Evolutionary conservation across 2,888 invertebrate species (phyloP).

Genomic region (Drosophila anceps): DNA sequence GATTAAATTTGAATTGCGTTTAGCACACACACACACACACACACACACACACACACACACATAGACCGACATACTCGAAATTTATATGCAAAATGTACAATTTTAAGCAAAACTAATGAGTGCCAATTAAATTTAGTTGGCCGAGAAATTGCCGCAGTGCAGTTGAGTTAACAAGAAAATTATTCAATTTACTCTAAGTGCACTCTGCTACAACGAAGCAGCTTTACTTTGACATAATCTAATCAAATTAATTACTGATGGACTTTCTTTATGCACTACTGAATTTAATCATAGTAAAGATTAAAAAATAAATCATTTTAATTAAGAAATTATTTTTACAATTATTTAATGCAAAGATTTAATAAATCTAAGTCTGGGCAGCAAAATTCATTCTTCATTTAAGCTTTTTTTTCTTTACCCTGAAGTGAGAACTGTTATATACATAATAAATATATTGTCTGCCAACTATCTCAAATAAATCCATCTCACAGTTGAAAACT

Average conservation of each 20-base stretch:
- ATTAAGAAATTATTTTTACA: background rate
- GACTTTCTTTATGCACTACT: background rate
- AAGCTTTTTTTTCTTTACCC: too few relatives aligned
- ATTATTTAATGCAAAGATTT: background rate
- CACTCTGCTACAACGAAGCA: background rate
- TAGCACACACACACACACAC: slow-evolving; percentile 11
- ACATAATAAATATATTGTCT: too few relatives aligned
- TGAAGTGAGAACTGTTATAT: too few relatives aligned
- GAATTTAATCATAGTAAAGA: background rate
- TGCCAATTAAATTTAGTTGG: slow-evolving; percentile 49
- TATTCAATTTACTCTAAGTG: slow-evolving; percentile 2
- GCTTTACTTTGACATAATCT: background rate
- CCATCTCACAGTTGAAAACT: too few relatives aligned
- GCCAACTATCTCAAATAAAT: too few relatives aligned
- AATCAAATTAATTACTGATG: slow-evolving; percentile 3
- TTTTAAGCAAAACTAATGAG: slow-evolving; percentile 46
- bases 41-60: too few relatives aligned
- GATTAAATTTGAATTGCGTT: slow-evolving; percentile 62
- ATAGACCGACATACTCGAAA: background rate
- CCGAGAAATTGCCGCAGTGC: slow-evolving; percentile 42
- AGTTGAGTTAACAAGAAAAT: slow-evolving; percentile 24
- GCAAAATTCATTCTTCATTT: too few relatives aligned
- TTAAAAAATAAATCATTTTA: background rate
- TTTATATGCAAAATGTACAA: slow-evolving; percentile 38
- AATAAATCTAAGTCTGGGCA: background rate